Evolutionary conservation across 2,888 invertebrate genomes (phyloP), one percentile per base, ranked within the genome.

Genomic region (Camponotus fellah): DNA sequence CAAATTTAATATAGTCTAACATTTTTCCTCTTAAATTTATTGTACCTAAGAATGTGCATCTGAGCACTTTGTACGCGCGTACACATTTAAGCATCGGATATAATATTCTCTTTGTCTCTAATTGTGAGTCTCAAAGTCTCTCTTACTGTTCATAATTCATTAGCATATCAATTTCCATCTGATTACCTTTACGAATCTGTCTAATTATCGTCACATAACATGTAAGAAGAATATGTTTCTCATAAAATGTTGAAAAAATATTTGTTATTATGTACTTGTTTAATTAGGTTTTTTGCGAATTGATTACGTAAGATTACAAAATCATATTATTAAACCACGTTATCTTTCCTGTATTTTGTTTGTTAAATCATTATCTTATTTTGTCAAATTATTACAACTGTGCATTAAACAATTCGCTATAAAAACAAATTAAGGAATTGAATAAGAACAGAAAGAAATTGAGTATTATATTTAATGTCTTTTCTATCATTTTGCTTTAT

Each of bases 141-240:
- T n/a, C 4, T 0, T 46, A 32, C 0, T 2, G 8, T 68, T 68
- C 4, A 17, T 49, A 1, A 49, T 58, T 56, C 34, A 69, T 77
- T 68, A 77, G 21, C 79, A 60, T 79, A 46, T 8, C 34, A 60
- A 79, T 79, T 58, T 60, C 17, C 60, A 60, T 60, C 58, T 79
- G 9, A 43, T 43, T 77, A 77, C 65, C 40, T 9, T 9, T 5
- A 53, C 4, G 8, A 53, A 53, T 53, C 8, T 53, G 8, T 53
- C 8, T 53, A 53, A 53, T 53, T 53, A 53, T 53, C n/a, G 3
- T 17, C 49, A 49, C 2, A n/a, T 8, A 53, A n/a, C 8, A 53
- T 8, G 8, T 53, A n/a, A n/a, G 17, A 17, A 53, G 10, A 32
- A 66, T 40, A 58, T 34, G 14, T 58, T 34, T 17, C 46, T 17